A percentile compares a stretch with the other conserved stretches of the same genome.
These are phyloP conservation scores for Leptopterna dolabrata DNA, from an alignment of 2,888 invertebrate genomes.

Conservation along the genomic window DNA sequence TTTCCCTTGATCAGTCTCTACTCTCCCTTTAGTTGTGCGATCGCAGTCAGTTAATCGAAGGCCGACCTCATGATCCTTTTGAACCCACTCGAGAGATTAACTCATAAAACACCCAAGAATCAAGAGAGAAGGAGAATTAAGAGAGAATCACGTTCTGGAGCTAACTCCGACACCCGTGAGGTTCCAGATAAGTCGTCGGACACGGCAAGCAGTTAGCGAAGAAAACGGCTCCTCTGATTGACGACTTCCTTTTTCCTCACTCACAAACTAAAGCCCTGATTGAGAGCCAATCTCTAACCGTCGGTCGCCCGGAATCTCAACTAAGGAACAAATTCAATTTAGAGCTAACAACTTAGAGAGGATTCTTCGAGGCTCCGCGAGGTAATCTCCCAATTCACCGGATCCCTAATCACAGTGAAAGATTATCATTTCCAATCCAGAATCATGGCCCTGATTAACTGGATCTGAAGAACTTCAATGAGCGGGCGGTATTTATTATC, in stretches of 20 bases:
- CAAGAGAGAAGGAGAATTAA: not conserved
- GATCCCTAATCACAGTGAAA: no score
- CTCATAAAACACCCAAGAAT: slow-evolving; percentile 33
- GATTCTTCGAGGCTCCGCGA: not conserved
- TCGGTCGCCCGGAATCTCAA: slow-evolving; percentile 44
- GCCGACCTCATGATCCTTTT: not conserved
- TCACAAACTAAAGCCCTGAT: slow-evolving; percentile 39
- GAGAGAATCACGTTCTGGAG: slow-evolving; percentile 20
- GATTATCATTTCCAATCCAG: no score
- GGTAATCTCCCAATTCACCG: not conserved
- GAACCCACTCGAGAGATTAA: slow-evolving; percentile 33
- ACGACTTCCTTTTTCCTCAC: slow-evolving; percentile 52
- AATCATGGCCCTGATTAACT: not conserved
- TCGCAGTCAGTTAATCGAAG: not conserved
- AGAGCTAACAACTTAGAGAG: slow-evolving; percentile 26
- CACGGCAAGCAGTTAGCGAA: slow-evolving; percentile 20
- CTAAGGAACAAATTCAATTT: slow-evolving; percentile 51
- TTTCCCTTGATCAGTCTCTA: no score
- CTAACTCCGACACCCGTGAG: not conserved
- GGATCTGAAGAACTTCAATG: not conserved
- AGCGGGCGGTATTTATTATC: no score
- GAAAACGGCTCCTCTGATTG: slow-evolving; percentile 42
- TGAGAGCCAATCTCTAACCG: slow-evolving; percentile 47
- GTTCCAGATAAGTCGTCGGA: slow-evolving; percentile 1
- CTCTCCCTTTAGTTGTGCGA: not conserved